Percentiles rank a stretch among this genome's conserved stretches.
Evolutionary conservation across 2,888 invertebrate species (phyloP).

Genomic region (Ceraclea dissimilis): DNA sequence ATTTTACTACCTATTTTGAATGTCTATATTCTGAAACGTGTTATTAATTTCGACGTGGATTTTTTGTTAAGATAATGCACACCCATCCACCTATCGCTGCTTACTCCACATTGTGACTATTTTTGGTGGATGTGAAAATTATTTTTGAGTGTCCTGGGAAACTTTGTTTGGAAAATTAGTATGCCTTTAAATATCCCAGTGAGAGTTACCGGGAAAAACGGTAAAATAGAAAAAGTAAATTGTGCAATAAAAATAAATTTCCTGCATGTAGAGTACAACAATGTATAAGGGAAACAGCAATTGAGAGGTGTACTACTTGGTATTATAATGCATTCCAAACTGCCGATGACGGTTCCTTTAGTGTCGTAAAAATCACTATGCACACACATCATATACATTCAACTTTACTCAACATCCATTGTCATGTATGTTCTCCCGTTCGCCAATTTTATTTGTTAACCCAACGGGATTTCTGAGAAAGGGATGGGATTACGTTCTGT

Average conservation of each 20-base stretch:
- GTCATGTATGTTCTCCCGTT: conserved; percentile 10
- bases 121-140: too few species aligned
- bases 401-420: too few species aligned
- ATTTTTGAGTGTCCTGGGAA: too few species aligned
- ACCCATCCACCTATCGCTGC: too few species aligned
- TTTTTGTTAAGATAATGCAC: too few species aligned
- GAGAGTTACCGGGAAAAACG: background rate
- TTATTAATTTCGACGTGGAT: too few species aligned
- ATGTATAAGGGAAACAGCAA: conserved; percentile 8
- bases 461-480: conserved; percentile 23
- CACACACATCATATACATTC: conserved; percentile 14
- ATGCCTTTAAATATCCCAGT: background rate
- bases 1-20: too few species aligned
- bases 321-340: conserved; percentile 22
- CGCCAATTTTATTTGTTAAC: conserved; percentile 24
- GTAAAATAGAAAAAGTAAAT: background rate
- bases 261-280: background rate
- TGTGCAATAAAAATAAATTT: conserved; percentile 21
- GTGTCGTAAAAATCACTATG: conserved; percentile 26
- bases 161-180: background rate
- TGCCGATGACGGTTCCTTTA: conserved; percentile 20
- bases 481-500: background rate
- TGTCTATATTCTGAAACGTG: too few species aligned
- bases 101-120: too few species aligned
- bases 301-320: background rate